A percentile compares a stretch with the other conserved stretches of the same genome.
Evolutionary conservation across 2,113 vertebrate species (phyloP).

Genomic region (Spea bombifrons): DNA sequence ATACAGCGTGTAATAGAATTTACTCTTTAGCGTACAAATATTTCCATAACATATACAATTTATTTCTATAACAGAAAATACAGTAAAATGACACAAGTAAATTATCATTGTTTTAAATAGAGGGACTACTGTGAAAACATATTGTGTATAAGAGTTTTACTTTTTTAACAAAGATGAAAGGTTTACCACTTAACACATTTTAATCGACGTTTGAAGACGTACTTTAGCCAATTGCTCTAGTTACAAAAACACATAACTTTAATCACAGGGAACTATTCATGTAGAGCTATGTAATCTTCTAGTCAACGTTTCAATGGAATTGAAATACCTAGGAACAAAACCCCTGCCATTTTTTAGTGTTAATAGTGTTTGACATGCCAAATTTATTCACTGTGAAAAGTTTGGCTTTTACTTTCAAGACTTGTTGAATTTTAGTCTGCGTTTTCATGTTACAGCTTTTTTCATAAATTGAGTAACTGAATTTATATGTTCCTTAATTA

Average conservation of each 20-base stretch:
- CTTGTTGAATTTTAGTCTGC: background rate
- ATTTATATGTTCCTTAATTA: background rate
- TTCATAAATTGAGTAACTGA: background rate
- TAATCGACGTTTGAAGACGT: constrained; percentile 29
- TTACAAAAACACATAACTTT: constrained; percentile 29
- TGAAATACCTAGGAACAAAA: constrained; percentile 40
- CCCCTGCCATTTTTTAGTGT: constrained; percentile 30
- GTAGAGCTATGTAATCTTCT: constrained; percentile 42
- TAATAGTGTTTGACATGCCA: constrained; percentile 25
- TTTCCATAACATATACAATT: background rate
- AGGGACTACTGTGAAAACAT: constrained; percentile 12
- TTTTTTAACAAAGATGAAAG: constrained; percentile 18
- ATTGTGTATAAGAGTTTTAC: too few relatives aligned
- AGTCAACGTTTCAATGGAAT: constrained; percentile 44
- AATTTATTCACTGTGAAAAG: constrained; percentile 29
- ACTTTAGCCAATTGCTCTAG: constrained; percentile 37
- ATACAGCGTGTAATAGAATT: too few relatives aligned
- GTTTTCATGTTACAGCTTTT: background rate
- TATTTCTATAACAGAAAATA: background rate
- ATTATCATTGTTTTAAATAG: background rate
- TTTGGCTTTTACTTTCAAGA: constrained; percentile 18
- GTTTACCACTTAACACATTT: constrained; percentile 43
- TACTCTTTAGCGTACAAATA: too few relatives aligned
- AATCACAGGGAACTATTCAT: constrained; percentile 33
- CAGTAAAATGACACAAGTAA: background rate